These are phyloP conservation scores for Sialis fuliginosa DNA, from an alignment of 2,888 invertebrate genomes.

Conservation along the genomic window DNA sequence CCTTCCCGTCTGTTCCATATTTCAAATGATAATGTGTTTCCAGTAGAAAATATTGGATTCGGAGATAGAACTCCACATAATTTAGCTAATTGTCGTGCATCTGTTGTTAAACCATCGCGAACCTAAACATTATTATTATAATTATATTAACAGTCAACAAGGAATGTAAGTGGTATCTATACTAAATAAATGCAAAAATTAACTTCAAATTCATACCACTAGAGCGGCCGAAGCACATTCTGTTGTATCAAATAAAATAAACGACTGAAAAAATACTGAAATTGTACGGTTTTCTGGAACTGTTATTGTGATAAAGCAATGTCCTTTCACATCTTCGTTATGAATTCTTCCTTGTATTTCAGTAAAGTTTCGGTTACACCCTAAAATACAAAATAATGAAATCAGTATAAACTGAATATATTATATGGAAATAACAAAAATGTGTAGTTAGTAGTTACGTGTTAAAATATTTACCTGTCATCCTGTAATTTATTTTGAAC, in stretches of 20 bases:
- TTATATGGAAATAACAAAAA: not conserved
- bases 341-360: constrained; percentile 49
- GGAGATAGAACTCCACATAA: constrained; percentile 34
- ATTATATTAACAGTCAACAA: not conserved
- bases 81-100: constrained; percentile 21
- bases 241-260: constrained; percentile 24
- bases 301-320: constrained; percentile 48
- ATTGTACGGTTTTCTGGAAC: constrained; percentile 49
- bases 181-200: too few species aligned
- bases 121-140: constrained; percentile 20
- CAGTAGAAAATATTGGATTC: constrained; percentile 48
- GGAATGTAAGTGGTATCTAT: not conserved
- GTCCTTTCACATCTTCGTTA: constrained; percentile 20
- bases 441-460: too few species aligned
- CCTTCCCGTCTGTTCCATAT: constrained; percentile 18
- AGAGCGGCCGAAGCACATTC: constrained; percentile 25
- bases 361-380: constrained; percentile 54
- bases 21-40: constrained; percentile 43
- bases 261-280: constrained; percentile 44
- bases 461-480: constrained; percentile 24
- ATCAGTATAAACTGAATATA: not conserved
- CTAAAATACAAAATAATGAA: constrained; percentile 18
- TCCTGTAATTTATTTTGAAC: constrained; percentile 45
- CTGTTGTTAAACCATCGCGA: constrained; percentile 26
- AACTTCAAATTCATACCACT: constrained; percentile 18